These are phyloP conservation scores for Steinernema hermaphroditum DNA, from an alignment of 2,888 invertebrate species.

Conservation along the genomic window DNA sequence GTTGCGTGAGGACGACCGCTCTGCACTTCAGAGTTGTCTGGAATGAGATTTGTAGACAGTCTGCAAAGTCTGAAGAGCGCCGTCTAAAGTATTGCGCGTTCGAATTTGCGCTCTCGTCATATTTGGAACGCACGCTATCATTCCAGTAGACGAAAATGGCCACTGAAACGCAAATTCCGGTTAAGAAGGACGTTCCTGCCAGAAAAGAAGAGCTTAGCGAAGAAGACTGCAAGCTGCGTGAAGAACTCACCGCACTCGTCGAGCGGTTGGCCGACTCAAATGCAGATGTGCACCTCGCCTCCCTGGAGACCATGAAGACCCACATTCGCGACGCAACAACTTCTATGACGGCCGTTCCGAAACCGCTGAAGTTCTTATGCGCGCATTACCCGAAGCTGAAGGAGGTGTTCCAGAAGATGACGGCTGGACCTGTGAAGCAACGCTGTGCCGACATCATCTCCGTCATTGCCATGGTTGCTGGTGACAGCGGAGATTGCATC, in stretches of 20 bases:
- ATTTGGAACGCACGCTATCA: too few relatives aligned
- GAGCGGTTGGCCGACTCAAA: constrained; percentile 74
- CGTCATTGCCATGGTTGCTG: constrained; percentile 84
- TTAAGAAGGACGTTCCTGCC: background rate
- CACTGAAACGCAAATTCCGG: too few relatives aligned
- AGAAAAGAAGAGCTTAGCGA: constrained; percentile 70
- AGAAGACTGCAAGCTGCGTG: constrained; percentile 88
- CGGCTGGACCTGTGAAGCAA: constrained; percentile 76
- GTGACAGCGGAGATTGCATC: constrained; percentile 81
- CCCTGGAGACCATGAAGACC: constrained; percentile 75
- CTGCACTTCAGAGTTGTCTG: too few relatives aligned
- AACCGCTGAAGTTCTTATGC: constrained; percentile 92
- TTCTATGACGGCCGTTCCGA: constrained; percentile 99
- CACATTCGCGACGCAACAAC: constrained; percentile 93
- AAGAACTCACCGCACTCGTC: constrained; percentile 86
- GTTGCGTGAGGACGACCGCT: too few relatives aligned
- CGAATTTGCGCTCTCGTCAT: too few relatives aligned
- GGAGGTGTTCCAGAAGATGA: constrained; percentile 80
- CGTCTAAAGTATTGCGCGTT: too few relatives aligned
- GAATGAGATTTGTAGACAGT: too few relatives aligned
- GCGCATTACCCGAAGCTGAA: constrained; percentile 88
- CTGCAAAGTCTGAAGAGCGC: too few relatives aligned
- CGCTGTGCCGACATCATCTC: constrained; percentile 96
- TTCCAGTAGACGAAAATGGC: too few relatives aligned
- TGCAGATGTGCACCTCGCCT: constrained; percentile 33